Evolutionary conservation across 2,797 vertebrate genomes (phyloP), one percentile per base, ranked within the genome.

Genomic region (Xenentodon cancila): DNA sequence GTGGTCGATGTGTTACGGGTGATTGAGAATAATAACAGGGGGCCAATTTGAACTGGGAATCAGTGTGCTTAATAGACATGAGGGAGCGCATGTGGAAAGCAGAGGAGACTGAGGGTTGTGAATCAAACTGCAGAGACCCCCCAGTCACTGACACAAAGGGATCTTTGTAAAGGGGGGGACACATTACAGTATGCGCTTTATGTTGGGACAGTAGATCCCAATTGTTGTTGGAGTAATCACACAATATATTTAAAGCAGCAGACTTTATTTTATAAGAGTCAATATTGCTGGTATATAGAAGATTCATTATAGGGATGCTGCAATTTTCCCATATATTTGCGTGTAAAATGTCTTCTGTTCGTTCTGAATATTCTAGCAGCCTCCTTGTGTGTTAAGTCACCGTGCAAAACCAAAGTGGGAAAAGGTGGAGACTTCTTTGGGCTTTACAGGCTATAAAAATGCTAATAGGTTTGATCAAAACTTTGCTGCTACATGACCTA

Each of bases 11-110:
- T 73, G 92, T 93, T 93, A 88, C 58, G 91, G 92, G 91, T 93
- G 92, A 92, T 91, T 93, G 91, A 86, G 89, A 93, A 91, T 94
- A 93, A 93, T 92, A 92, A 93, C 81, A 82, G 89, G 88, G 82
- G 84, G 85, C 77, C 89, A 91, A 91, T 92, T 92, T 90, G 64
- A 89, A 86, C 81, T 85, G 83, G 89, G 91, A 93, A 93, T 91
- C 89, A 71, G 85, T 79, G 87, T 70, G 76, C 83, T 90, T 92
- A 90, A 91, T 91, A 90, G 89, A 88, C 67, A 55, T 69, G 54
- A 42, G 53, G 43, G 53, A 62, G 50, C 9, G 9, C 22, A 21
- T 20, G 68, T 56, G 68, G 73, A 58, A 45, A 59, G 52, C 49
- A 22, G 57, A 43, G 58, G 56, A 34, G 59, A 70, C 20, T 60